These are phyloP conservation scores for Cyclura pinguis DNA, from an alignment of 2,797 vertebrate genomes.

Conservation along the genomic window DNA sequence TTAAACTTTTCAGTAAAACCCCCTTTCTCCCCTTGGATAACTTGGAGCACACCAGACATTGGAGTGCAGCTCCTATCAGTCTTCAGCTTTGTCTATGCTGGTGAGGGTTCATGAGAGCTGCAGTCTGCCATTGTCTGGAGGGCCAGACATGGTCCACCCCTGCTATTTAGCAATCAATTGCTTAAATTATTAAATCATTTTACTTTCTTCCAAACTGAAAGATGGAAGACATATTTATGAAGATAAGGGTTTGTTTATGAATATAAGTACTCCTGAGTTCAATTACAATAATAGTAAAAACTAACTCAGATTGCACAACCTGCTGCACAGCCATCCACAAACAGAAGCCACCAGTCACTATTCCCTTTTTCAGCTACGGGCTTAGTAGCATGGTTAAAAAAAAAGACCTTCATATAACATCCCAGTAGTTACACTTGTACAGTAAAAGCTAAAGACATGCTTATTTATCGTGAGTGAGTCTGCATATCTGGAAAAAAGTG, in stretches of 20 bases:
- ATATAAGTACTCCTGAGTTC: too few relatives aligned
- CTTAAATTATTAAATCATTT: slow-evolving; percentile 7
- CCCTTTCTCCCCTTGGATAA: too few relatives aligned
- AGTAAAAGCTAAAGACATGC: slow-evolving; percentile 56
- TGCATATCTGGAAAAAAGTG: neutral
- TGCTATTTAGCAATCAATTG: neutral
- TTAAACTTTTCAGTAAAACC: too few relatives aligned
- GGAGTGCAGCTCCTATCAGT: too few relatives aligned
- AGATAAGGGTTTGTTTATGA: neutral
- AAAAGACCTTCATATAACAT: slow-evolving; percentile 48
- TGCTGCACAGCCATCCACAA: neutral
- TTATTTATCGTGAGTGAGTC: neutral
- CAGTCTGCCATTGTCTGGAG: too few relatives aligned
- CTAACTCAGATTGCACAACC: too few relatives aligned
- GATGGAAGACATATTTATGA: neutral
- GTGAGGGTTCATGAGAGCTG: too few relatives aligned
- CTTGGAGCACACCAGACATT: too few relatives aligned
- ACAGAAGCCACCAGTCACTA: neutral
- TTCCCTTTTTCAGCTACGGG: neutral
- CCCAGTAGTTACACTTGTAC: slow-evolving; percentile 61
- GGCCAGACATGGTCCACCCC: too few relatives aligned
- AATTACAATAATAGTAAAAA: too few relatives aligned
- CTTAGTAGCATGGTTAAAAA: neutral
- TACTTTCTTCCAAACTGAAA: slow-evolving; percentile 10
- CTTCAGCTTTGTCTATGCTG: too few relatives aligned